A percentile compares a stretch with the other conserved stretches of the same genome.
These are phyloP conservation scores for Byasa hedistus DNA, from an alignment of 2,888 invertebrate species.

Conservation along the genomic window DNA sequence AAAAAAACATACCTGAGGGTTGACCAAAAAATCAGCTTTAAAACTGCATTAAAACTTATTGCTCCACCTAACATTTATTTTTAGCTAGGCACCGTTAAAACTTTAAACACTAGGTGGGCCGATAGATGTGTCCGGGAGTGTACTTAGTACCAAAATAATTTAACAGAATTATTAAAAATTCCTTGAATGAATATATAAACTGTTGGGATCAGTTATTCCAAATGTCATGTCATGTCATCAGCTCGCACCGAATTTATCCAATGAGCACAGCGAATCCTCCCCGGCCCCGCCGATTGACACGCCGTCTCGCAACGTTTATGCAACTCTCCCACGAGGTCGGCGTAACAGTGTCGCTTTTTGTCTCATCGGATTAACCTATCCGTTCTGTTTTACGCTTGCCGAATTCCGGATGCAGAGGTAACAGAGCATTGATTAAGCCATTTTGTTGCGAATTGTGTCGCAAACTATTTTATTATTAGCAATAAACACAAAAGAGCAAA, in stretches of 20 bases:
- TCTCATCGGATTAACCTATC: constrained; percentile 40
- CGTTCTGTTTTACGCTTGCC: constrained; percentile 36
- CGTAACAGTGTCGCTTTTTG: constrained; percentile 40
- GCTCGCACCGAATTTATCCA: constrained; percentile 25
- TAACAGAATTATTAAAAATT: too few species aligned
- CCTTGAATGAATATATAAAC: too few species aligned
- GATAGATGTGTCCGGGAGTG: too few species aligned
- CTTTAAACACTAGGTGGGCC: too few species aligned
- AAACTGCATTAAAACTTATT: too few species aligned
- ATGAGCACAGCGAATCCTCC: constrained; percentile 26
- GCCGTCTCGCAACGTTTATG: constrained; percentile 35
- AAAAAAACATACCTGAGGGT: too few species aligned
- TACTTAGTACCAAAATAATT: too few species aligned
- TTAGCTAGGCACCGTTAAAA: too few species aligned
- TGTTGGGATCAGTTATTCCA: neutral
- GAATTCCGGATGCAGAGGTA: constrained; percentile 33
- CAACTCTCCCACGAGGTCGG: constrained; percentile 48
- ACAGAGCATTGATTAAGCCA: constrained; percentile 28
- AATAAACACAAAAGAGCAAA: too few species aligned
- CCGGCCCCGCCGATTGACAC: constrained; percentile 17
- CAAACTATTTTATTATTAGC: neutral
- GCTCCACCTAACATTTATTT: too few species aligned
- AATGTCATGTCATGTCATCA: constrained; percentile 6
- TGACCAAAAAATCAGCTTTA: too few species aligned
- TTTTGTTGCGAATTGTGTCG: constrained; percentile 15